A percentile compares a stretch with the other conserved stretches of the same genome.
phyloP scores from a whole-genome alignment of 2,888 invertebrate species.

The Caenorhabditis parvicauda region DNA sequence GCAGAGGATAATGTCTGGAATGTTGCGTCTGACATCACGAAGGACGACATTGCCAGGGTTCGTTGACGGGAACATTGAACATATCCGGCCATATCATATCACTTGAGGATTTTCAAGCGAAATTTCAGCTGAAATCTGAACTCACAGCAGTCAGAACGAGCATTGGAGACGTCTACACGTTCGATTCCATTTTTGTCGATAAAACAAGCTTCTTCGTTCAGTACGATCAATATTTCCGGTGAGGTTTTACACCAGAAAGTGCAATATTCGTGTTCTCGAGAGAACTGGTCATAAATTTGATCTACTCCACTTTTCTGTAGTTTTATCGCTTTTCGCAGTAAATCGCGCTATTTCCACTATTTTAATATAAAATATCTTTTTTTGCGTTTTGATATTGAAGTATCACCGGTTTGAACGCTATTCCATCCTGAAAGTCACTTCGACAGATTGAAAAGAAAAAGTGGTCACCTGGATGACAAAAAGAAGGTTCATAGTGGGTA shows the following conservation, averaged over 20 bases:
- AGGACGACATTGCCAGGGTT: conserved; percentile 10
- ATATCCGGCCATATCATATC: too few species aligned
- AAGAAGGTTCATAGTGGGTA: too few species aligned
- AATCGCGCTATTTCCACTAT: too few species aligned
- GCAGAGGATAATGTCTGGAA: too few species aligned
- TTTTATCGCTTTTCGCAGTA: too few species aligned
- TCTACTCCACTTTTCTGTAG: not conserved
- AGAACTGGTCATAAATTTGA: not conserved
- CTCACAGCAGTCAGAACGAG: conserved; percentile 9
- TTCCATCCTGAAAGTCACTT: too few species aligned
- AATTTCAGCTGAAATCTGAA: conserved; percentile 11
- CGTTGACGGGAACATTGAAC: too few species aligned
- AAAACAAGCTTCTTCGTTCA: conserved; percentile 10
- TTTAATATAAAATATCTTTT: too few species aligned
- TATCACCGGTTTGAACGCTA: too few species aligned
- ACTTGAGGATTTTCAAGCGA: not conserved
- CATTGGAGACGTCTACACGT: conserved; percentile 21
- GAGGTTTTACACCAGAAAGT: not conserved
- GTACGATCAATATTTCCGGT: conserved; percentile 18
- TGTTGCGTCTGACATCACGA: conserved; percentile 8
- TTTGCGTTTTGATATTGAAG: too few species aligned
- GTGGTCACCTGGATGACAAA: too few species aligned
- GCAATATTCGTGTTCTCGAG: not conserved
- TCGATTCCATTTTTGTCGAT: conserved; percentile 21
- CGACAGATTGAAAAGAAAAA: not conserved